Evolutionary conservation across 2,888 invertebrate genomes (phyloP).

Genomic region (Helicoverpa assulta): DNA sequence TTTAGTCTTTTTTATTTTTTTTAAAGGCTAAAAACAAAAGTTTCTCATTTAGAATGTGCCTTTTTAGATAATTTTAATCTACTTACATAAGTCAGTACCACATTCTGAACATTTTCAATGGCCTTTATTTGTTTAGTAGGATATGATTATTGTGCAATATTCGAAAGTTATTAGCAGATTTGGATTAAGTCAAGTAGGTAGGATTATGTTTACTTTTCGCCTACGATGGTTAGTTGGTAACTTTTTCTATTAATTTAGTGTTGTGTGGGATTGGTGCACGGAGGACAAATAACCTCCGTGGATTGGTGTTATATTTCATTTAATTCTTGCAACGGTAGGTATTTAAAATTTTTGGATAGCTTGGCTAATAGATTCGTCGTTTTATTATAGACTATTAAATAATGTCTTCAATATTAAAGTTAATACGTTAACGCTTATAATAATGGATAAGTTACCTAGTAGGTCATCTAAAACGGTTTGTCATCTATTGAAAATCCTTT

Average conservation of each 20-base stretch:
- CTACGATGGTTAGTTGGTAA: conserved; percentile 30
- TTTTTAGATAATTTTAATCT: no score
- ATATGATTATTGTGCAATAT: conserved; percentile 33
- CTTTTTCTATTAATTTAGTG: conserved; percentile 45
- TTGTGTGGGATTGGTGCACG: conserved; percentile 36
- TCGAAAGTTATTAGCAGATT: conserved; percentile 32
- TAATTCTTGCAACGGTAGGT: conserved; percentile 4
- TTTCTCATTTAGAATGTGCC: no score
- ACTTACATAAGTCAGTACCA: no score
- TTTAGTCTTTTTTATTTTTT: no score
- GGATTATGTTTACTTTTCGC: conserved; percentile 43
- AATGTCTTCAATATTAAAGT: neutral
- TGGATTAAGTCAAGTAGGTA: conserved; percentile 31
- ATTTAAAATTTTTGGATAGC: neutral
- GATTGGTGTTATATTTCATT: conserved; percentile 18
- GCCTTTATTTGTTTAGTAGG: neutral
- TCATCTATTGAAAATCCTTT: no score
- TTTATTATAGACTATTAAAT: neutral
- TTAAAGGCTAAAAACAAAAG: no score
- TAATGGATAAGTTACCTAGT: no score
- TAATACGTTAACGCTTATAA: neutral
- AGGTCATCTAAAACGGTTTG: no score
- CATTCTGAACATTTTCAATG: no score
- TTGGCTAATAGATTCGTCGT: neutral
- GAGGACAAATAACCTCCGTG: no score